Evolutionary conservation across 2,888 invertebrate genomes (phyloP), one percentile per base, ranked within the genome.

Genomic region (Tenthredo notha): DNA sequence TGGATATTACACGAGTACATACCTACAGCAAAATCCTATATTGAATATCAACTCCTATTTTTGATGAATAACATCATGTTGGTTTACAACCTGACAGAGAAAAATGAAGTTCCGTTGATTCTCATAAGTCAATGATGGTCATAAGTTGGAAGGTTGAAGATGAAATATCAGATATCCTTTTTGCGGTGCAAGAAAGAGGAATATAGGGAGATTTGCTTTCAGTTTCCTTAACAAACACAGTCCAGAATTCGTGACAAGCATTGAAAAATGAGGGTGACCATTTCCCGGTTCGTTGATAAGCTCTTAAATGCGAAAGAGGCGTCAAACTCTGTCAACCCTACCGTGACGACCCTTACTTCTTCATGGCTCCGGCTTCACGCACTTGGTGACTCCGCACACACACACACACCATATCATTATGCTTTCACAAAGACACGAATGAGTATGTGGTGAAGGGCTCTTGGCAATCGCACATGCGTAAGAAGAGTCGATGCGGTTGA

Each of bases 221-320:
- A 74, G 40, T 12, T 43, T 74, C 18, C 37, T 37, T 15, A 21
- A 77, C 58, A 61, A 80, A 37, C 61, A 40, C 5, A 61, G 21
- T 50, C 40, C 40, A 40, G 40, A 80, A 61, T 40, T 25, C 58
- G 29, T 61, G 58, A 80, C 58, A 80, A 58, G 61, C 37, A 61
- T 80, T 61, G 80, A 61, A 61, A 80, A 80, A 80, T 80, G 61
- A 80, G 58, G 80, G 58, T 80, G 80, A 80, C 58, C 61, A 80
- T 80, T 80, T 80, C 18, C 58, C 21, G 80, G 80, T 58, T 61
- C 80, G 61, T 80, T 80, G 58, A 80, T 80, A 80, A 58, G 61
- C 80, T 61, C 61, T 80, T 80, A 37, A 80, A 61, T 80, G 61
- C 61, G 80, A 80, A 80, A 58, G 80, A 80, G 61, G 61, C 58